Evolutionary conservation across 2,888 invertebrate species (phyloP).

Genomic region (Dioctria rufipes): DNA sequence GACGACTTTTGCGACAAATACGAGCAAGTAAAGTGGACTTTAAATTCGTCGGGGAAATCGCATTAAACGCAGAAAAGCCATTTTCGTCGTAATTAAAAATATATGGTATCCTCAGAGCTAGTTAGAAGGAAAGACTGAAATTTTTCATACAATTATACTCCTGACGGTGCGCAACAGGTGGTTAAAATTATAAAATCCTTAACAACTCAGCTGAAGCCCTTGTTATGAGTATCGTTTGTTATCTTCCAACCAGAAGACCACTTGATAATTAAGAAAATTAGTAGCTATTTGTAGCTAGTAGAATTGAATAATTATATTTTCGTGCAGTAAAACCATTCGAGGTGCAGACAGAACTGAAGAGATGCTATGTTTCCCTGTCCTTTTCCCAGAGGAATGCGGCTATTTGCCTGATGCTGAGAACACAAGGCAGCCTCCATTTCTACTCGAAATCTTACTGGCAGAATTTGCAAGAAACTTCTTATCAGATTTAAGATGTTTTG

Average conservation of each 20-base stretch:
- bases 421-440: background rate
- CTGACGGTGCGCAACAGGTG: conserved; percentile 27
- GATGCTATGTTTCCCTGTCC: background rate
- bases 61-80: conserved; percentile 11
- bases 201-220: background rate
- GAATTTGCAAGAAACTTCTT: background rate
- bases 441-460: background rate
- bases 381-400: background rate
- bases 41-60: conserved; percentile 17
- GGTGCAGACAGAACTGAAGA: background rate
- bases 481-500: background rate
- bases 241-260: conserved; percentile 7
- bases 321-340: background rate
- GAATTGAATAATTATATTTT: conserved; percentile 38
- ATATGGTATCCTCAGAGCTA: background rate
- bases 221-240: conserved; percentile 35
- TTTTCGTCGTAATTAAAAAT: background rate
- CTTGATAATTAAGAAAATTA: conserved; percentile 34
- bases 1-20: conserved; percentile 21
- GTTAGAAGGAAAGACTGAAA: conserved; percentile 13
- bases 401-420: too few species aligned
- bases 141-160: conserved; percentile 15
- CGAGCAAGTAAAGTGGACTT: conserved; percentile 27
- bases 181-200: conserved; percentile 3
- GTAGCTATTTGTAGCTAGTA: conserved; percentile 9